Conservation (phyloP, 2,888 invertebrate genomes). For the Entomobrya multifasciata region DNA sequence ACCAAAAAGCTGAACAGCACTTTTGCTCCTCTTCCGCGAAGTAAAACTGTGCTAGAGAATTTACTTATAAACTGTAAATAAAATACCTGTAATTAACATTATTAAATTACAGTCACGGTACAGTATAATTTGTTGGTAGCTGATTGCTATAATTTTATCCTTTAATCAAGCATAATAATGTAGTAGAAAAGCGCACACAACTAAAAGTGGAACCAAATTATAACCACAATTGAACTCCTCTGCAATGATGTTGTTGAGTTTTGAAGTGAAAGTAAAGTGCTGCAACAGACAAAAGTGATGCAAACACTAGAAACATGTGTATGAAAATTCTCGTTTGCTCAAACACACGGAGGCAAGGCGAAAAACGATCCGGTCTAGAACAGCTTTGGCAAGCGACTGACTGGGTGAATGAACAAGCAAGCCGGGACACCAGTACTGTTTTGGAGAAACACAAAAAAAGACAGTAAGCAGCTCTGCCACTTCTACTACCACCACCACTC, state of each 20-base stretch:
- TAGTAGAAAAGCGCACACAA: neutral
- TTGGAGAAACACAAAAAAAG: conserved; percentile 7
- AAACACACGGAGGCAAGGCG: conserved; percentile 11
- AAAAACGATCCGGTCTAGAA: conserved; percentile 51
- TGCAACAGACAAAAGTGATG: neutral
- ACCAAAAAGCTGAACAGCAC: too few species aligned
- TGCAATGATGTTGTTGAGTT: conserved; percentile 7
- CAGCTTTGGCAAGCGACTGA: conserved; percentile 61
- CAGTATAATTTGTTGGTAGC: neutral
- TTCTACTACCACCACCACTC: neutral
- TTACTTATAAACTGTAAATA: neutral
- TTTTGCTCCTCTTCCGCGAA: too few species aligned
- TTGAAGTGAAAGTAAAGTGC: neutral
- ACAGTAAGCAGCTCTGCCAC: neutral
- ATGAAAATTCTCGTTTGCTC: too few species aligned
- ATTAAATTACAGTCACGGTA: neutral
- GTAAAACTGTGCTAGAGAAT: neutral
- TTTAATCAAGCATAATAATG: neutral
- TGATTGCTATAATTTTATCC: neutral
- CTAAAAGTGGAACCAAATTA: too few species aligned
- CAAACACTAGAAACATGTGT: too few species aligned
- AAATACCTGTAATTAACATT: neutral
- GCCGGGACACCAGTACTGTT: conserved; percentile 28
- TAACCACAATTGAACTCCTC: too few species aligned
- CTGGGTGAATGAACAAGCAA: conserved; percentile 58